Base-by-base conservation (phyloP, 2,113 vertebrate species). In the Hyaena hyaena region DNA sequence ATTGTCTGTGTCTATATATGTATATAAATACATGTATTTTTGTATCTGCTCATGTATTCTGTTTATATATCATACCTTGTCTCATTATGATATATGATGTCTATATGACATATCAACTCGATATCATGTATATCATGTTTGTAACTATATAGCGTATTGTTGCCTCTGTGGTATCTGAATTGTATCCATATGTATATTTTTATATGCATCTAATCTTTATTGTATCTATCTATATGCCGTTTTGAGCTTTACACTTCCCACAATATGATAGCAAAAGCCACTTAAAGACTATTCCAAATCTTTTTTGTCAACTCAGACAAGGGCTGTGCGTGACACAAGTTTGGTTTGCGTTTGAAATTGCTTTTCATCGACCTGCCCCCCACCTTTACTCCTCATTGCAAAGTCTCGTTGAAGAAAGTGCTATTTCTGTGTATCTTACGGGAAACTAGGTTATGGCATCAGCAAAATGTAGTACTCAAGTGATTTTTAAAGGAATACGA, bases 241-340 rank as follows among this genome's bases (percentile, higher is more conserved):
- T 91, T n/a, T 10, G 28, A 76, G n/a, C n/a, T 33, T 39, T n/a
- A 24, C 7, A 12, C 24, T 58, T 53, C 7, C 17, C 26, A 31
- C 35, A 45, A 1, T 15, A 4, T n/a, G 26, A 11, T 0, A 26
- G 35, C 26, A 4, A 3, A 76, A 81, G 0, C n/a, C 26, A 43
- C 24, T 26, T 86, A 1, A 24, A 4, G 5, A 10, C 82, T 21
- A 5, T 21, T 3, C 2, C 2, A 28, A 0, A 76, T 19, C 15
- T 86, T 16, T 3, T 33, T n/a, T 35, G 5, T 55, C 10, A 0
- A 2, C 2, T 66, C 24, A 15, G 12, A 1, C 9, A 0, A 45
- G 2, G 15, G 55, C 31, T 3, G 1, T 0, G 7, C 7, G 0
- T 21, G 16, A 14, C 6, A 1, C 0, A 3, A 1, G 7, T 5